These are phyloP conservation scores for Bucco capensis DNA, from an alignment of 2,113 vertebrate genomes.

Conservation along the genomic window DNA sequence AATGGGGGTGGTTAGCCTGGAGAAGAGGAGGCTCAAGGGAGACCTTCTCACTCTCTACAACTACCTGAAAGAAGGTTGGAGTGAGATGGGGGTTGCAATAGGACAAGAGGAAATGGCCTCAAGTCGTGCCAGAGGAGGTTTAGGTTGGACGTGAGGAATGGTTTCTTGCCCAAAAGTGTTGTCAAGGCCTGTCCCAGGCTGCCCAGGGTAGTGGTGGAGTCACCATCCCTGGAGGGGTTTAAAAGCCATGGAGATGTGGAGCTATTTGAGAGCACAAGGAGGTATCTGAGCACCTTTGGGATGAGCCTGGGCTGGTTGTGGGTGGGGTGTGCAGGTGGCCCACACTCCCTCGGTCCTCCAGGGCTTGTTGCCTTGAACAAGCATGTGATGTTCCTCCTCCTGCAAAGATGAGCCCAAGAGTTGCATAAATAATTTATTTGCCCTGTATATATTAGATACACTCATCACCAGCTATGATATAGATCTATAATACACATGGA, in stretches of 20 bases:
- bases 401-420: neutral
- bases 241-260: neutral
- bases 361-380: neutral
- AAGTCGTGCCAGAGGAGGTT: neutral
- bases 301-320: neutral
- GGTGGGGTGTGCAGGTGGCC: neutral
- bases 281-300: neutral
- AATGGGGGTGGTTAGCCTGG: neutral
- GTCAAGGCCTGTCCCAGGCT: too few relatives aligned
- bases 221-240: neutral
- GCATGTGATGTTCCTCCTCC: neutral
- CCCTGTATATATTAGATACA: neutral
- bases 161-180: neutral
- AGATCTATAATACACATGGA: neutral
- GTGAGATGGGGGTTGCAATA: neutral
- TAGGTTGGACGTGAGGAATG: neutral
- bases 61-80: neutral
- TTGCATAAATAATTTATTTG: slow-evolving; percentile 34
- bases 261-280: neutral
- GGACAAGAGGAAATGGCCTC: neutral
- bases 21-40: neutral
- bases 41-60: neutral
- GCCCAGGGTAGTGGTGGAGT: neutral
- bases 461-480: neutral
- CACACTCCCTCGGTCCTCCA: neutral